phyloP scores from a whole-genome alignment of 2,888 invertebrate genomes.

The Ormyrus nitidulus region DNA sequence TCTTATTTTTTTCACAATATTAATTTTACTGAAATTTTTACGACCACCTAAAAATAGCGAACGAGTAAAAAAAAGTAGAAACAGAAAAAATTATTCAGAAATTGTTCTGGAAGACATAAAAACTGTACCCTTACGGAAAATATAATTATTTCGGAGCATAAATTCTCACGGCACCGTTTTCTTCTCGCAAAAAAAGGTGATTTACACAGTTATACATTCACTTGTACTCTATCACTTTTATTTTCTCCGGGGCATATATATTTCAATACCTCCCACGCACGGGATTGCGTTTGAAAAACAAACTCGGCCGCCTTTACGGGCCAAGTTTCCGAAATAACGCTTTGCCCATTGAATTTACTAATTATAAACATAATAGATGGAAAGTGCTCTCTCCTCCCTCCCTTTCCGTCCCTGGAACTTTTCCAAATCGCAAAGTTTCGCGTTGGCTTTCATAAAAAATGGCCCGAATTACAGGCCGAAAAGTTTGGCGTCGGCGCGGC shows the following conservation, averaged over 20 bases:
- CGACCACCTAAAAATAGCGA: too few relatives aligned
- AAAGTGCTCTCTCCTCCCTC: slow-evolving; percentile 23
- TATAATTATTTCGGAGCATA: background rate
- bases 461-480: slow-evolving; percentile 53
- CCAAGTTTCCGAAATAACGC: slow-evolving; percentile 32
- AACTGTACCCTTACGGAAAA: background rate
- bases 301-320: background rate
- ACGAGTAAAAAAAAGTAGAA: too few relatives aligned
- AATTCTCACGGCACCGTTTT: background rate
- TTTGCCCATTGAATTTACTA: slow-evolving; percentile 38
- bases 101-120: background rate
- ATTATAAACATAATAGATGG: slow-evolving; percentile 47
- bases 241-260: too few relatives aligned
- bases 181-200: slow-evolving; percentile 1
- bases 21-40: too few relatives aligned
- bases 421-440: slow-evolving; percentile 52
- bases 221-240: too few relatives aligned
- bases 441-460: slow-evolving; percentile 52
- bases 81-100: slow-evolving; percentile 2
- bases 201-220: background rate
- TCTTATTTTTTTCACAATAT: too few relatives aligned
- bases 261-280: background rate
- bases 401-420: slow-evolving; percentile 43
- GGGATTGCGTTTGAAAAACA: background rate
- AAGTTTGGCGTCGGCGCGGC: slow-evolving; percentile 46